Evolutionary conservation across 2,797 vertebrate species (phyloP).

Genomic region (Chanos chanos): DNA sequence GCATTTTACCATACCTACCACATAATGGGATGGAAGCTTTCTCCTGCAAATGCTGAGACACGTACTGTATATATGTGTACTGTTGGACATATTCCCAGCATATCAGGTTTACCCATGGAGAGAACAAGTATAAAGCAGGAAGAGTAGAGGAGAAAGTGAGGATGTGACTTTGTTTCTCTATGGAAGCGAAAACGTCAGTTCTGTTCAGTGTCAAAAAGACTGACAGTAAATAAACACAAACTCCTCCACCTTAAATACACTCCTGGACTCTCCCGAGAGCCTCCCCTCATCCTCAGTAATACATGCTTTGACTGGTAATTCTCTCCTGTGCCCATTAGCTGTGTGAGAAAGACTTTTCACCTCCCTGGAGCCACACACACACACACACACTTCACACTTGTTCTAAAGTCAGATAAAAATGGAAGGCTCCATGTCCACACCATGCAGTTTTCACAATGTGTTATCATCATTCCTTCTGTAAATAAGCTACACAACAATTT

Average conservation of each 20-base stretch:
- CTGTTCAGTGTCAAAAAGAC: too few species aligned
- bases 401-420: background rate
- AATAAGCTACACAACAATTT: slow-evolving; percentile 22
- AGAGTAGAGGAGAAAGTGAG: too few species aligned
- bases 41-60: too few species aligned
- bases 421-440: background rate
- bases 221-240: background rate
- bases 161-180: too few species aligned
- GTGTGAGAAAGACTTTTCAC: slow-evolving; percentile 1
- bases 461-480: too few species aligned
- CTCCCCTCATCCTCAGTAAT: slow-evolving; percentile 25
- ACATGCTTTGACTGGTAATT: slow-evolving; percentile 36
- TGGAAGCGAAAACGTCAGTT: too few species aligned
- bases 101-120: too few species aligned
- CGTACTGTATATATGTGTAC: too few species aligned
- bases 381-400: background rate
- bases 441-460: background rate
- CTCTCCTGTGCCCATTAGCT: slow-evolving; percentile 40
- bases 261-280: slow-evolving; percentile 2
- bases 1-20: too few species aligned
- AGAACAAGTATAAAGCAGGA: too few species aligned
- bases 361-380: background rate
- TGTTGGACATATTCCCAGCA: too few species aligned
- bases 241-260: slow-evolving; percentile 2
- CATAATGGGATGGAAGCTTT: too few species aligned